phyloP scores from a whole-genome alignment of 2,797 vertebrate species.

The Clamator glandarius region DNA sequence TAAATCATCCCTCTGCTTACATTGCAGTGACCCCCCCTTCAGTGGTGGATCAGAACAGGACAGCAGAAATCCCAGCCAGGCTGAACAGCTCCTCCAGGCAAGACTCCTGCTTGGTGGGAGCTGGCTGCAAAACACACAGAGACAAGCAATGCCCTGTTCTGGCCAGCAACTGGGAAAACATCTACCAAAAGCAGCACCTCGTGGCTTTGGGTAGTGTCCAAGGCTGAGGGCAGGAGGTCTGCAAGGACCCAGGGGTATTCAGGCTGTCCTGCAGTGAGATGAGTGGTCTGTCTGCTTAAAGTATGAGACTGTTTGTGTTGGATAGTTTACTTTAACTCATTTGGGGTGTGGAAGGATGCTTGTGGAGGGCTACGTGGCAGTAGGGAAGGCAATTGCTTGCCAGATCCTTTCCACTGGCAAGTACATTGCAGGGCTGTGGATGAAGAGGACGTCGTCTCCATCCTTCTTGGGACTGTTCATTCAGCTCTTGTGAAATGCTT shows the following conservation, averaged over 20 bases:
- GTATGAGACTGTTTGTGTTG: fast-evolving
- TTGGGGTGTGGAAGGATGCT: background rate
- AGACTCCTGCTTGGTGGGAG: background rate
- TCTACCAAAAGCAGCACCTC: background rate
- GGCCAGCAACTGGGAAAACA: background rate
- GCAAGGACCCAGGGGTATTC: background rate
- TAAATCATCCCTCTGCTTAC: background rate
- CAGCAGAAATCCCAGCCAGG: background rate
- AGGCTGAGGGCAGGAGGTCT: background rate
- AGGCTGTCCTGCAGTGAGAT: background rate
- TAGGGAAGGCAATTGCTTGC: background rate
- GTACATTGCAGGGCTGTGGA: background rate
- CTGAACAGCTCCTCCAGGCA: background rate
- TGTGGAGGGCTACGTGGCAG: background rate
- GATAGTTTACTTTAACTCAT: background rate
- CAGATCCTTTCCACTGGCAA: background rate
- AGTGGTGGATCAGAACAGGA: background rate
- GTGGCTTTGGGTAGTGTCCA: background rate
- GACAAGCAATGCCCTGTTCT: background rate
- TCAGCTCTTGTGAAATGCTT: background rate
- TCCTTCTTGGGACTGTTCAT: background rate
- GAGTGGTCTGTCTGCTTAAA: fast-evolving
- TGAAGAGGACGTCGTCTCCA: background rate
- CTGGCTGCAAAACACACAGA: background rate
- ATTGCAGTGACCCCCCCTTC: background rate